Conservation (phyloP, 2,113 vertebrate genomes). For the Callocephalon fimbriatum region DNA sequence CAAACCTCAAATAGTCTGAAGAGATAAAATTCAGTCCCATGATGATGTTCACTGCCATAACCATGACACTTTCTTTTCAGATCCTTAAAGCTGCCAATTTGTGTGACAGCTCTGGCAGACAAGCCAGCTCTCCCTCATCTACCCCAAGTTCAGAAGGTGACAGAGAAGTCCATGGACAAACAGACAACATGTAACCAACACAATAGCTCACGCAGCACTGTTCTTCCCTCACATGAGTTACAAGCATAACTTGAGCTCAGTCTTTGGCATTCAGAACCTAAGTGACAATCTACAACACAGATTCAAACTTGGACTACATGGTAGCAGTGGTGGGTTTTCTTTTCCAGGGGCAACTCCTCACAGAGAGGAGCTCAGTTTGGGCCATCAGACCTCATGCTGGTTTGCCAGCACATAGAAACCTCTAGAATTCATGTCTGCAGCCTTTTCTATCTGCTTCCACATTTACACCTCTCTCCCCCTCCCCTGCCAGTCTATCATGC, state of each 20-base stretch:
- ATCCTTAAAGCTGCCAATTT: neutral
- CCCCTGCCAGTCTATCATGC: fast-evolving
- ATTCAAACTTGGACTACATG: neutral
- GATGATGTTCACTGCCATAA: neutral
- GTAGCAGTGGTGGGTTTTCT: neutral
- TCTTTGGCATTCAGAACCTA: neutral
- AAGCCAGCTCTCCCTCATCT: neutral
- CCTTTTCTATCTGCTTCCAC: neutral
- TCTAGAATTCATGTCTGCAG: neutral
- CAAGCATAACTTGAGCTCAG: neutral
- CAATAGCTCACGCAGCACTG: neutral
- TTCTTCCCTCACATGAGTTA: neutral
- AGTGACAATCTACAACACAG: neutral
- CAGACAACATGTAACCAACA: neutral
- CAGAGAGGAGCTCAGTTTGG: neutral
- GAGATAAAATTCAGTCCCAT: neutral
- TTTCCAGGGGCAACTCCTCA: neutral
- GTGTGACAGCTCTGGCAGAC: neutral
- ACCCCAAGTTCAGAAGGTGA: neutral
- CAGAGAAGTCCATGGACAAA: neutral
- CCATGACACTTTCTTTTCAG: neutral
- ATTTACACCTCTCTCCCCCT: neutral
- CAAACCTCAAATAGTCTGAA: neutral
- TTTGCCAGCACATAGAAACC: neutral
- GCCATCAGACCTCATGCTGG: neutral